These are phyloP conservation scores for Hyles lineata DNA, from an alignment of 2,888 invertebrate genomes.

Conservation along the genomic window DNA sequence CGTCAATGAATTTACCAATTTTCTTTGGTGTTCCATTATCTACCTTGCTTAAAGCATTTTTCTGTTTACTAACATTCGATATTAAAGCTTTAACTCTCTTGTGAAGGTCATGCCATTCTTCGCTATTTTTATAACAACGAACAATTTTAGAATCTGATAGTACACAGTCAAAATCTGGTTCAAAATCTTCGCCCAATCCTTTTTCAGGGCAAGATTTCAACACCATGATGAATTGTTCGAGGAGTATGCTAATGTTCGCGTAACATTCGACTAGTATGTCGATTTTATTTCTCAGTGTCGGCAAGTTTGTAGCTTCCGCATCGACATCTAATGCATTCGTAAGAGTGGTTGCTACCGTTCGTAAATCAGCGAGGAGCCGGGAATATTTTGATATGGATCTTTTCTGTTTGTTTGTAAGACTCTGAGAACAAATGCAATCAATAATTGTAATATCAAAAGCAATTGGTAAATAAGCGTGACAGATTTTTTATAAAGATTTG, in stretches of 20 bases:
- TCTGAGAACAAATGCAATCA: conserved; percentile 66
- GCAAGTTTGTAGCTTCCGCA: conserved; percentile 56
- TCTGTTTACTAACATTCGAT: conserved; percentile 68
- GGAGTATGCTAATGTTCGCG: conserved; percentile 78
- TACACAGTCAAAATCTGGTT: conserved; percentile 70
- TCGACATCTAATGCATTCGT: conserved; percentile 67
- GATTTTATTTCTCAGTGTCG: conserved; percentile 64
- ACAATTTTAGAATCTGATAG: conserved; percentile 69
- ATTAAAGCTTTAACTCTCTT: conserved; percentile 65
- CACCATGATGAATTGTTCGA: conserved; percentile 89
- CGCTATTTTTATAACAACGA: conserved; percentile 69
- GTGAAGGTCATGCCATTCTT: conserved; percentile 69
- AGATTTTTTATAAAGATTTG: background rate
- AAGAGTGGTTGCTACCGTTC: conserved; percentile 75
- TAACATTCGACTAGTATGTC: conserved; percentile 77
- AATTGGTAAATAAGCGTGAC: too few species aligned
- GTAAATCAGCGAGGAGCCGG: conserved; percentile 83
- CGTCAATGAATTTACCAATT: conserved; percentile 50
- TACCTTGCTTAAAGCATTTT: conserved; percentile 65
- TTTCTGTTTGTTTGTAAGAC: conserved; percentile 88
- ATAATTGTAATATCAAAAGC: background rate
- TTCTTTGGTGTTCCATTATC: conserved; percentile 60
- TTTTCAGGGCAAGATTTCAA: conserved; percentile 82
- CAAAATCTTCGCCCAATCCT: conserved; percentile 49
- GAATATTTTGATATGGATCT: conserved; percentile 84